These are phyloP conservation scores for Siniperca knerii DNA, from an alignment of 2,113 vertebrate genomes.

Conservation along the genomic window DNA sequence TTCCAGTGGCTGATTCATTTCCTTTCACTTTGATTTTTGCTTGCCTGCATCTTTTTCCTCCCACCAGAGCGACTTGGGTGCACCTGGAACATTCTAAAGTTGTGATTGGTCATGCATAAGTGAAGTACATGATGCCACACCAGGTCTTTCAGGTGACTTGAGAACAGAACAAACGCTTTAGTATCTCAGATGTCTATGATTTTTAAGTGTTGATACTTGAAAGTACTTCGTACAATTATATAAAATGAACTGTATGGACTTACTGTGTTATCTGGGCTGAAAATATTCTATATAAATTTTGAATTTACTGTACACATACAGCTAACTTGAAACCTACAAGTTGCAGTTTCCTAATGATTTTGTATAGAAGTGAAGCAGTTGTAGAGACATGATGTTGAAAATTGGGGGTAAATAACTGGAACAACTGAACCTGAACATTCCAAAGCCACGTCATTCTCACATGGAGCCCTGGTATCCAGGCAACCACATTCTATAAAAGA, in stretches of 20 bases:
- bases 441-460: conserved; percentile 18
- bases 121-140: neutral
- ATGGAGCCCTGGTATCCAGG: conserved; percentile 55
- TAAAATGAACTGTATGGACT: neutral
- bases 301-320: neutral
- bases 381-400: neutral
- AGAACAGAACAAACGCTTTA: neutral
- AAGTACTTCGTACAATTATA: neutral
- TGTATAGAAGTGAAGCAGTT: neutral
- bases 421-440: conserved; percentile 52
- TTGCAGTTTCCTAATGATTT: neutral
- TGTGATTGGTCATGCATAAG: neutral
- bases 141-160: neutral
- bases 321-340: neutral
- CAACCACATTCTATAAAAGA: conserved; percentile 63
- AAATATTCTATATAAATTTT: neutral
- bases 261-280: neutral
- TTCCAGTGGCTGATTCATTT: conserved; percentile 11
- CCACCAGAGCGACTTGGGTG: neutral
- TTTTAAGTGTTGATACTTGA: neutral
- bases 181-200: neutral
- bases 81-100: neutral
- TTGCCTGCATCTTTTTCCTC: conserved; percentile 4
- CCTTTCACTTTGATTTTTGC: conserved; percentile 11
- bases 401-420: conserved; percentile 29